Evolutionary conservation across 2,888 invertebrate species (phyloP), one percentile per base, ranked within the genome.

Genomic region (Pedicia rivosa): DNA sequence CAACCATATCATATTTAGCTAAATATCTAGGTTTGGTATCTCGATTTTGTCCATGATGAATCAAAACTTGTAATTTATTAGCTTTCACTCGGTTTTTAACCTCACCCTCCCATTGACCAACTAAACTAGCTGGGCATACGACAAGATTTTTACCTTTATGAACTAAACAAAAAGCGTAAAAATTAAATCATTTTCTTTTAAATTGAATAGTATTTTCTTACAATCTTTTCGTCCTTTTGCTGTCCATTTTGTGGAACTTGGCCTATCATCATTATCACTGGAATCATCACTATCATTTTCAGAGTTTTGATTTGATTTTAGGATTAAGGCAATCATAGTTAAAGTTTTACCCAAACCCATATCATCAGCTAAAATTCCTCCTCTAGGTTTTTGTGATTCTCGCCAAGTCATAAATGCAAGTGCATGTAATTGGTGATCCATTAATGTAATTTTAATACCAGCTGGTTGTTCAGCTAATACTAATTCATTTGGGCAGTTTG

Each of bases 91-190:
- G 76, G 20, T 65, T 67, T 8, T 62, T 53, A 7, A 91, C 74
- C 59, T 94, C 92, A 10, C 59, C 65, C 40, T 79, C 74, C 95
- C 95, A 97, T 56, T 97, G 95, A 46, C 77, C 73, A 38, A 95
- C 63, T 32, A 97, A 68, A 29, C 87, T 87, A 3, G 94, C 90
- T 0, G 94, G 94, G 50, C 91, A 90, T 2, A 97, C 73, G 1
- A 97, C 78, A n/a, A 97, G 64, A 1, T 84, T 87, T 14, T 80
- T 78, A 9, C 80, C 83, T 24, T 58, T 59, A 10, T 59, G 53
- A 49, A 59, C 69, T 68, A 46, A 8, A 43, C 8, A 16, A 24
- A n/a, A 4, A 30, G 19, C 22, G 12, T 3, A 10, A 14, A 15
- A 16, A 14, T 26, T 26, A 9, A 2, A 30, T 30, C 6, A 19